Base-by-base conservation (phyloP, 1,140 invertebrate species). In the Centruroides vittatus region DNA sequence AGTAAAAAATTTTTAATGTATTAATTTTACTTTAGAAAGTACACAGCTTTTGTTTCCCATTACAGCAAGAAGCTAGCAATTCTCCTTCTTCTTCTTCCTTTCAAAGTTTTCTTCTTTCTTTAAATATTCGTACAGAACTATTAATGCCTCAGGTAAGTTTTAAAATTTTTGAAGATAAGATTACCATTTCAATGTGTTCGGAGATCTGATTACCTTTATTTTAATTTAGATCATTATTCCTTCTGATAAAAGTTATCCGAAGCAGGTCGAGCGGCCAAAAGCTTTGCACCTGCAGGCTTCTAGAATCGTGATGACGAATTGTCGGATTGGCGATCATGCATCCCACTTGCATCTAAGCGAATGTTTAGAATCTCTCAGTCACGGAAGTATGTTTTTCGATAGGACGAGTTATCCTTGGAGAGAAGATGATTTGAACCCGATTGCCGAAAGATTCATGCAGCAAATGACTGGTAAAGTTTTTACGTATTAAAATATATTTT, bases 201-300 rank as follows among this genome's bases (percentile, higher is more conserved):
- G 2, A 23, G 23, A 23, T 23, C 0, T 23, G 23, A 23, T 23
- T 23, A 49, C 4, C 49, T 58, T 23, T 57, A 23, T 13, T 41
- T 3, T 35, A 13, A 67, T 69, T 36, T 64, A 74, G 74, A 58
- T 74, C 49, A 71, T 76, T 52, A 61, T 75, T 58, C 72, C 67
- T 63, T 75, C 77, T 48, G 55, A 62, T 65, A 34, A 69, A 86
- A 85, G 70, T 87, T 82, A 83, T 69, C 78, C 82, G 10, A 82
- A 81, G 64, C 86, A 89, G 72, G 80, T 84, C 58, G 90, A 93
- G 70, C 74, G 89, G 51, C 90, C 89, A 4, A 82, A 84, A 62
- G 84, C 85, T 47, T 72, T 93, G 35, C 86, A 90, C 68, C 73
- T 92, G 13, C 87, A 90, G 75, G 83, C 86, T 1, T 89, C 88